Evolutionary conservation across 2,797 vertebrate species (phyloP), one percentile per base, ranked within the genome.

Genomic region (Darevskia mixta): DNA sequence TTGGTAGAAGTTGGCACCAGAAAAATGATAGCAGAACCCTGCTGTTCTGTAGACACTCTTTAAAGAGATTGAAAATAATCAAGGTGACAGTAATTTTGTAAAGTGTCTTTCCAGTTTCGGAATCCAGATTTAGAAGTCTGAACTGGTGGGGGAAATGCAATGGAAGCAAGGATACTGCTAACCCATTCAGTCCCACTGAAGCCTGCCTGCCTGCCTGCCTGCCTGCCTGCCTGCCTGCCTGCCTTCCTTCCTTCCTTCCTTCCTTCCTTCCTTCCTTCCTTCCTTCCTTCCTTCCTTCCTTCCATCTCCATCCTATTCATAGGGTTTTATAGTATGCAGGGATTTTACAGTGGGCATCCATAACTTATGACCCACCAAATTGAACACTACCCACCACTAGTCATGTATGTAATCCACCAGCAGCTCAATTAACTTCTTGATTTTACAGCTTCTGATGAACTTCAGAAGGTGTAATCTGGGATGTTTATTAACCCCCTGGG

Each of bases 1-100:
- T 86, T 55, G n/a, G 77, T 6, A 15, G 90, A 49, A 38, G 61
- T 89, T 91, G 78, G 4, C 83, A 85, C 89, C 58, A 0, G 2
- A 90, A 87, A 83, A 86, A 82, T 0, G 8, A 87, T 85, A 78
- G 90, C 35, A 55, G 80, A 85, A 79, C 0, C 72, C n/a, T 0
- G 1, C 0, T 0, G 1, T n/a, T 85, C 89, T 1, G 17, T 18
- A 7, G 4, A 10, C 90, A 0, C 0, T 29, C 82, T 86, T 82
- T 66, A 45, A 78, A 87, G 15, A 58, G 58, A 67, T 90, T 2
- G 86, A 89, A 0, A 1, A 79, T 71, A 91, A 88, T 67, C 0
- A 0, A 91, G 88, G 2, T 0, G 1, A 29, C 20, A n/a, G 13
- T 79, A 86, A 77, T 66, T 20, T 73, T 61, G 43, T 43, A 0